Conservation (phyloP, 2,113 vertebrate genomes). For the Zootoca vivipara region DNA sequence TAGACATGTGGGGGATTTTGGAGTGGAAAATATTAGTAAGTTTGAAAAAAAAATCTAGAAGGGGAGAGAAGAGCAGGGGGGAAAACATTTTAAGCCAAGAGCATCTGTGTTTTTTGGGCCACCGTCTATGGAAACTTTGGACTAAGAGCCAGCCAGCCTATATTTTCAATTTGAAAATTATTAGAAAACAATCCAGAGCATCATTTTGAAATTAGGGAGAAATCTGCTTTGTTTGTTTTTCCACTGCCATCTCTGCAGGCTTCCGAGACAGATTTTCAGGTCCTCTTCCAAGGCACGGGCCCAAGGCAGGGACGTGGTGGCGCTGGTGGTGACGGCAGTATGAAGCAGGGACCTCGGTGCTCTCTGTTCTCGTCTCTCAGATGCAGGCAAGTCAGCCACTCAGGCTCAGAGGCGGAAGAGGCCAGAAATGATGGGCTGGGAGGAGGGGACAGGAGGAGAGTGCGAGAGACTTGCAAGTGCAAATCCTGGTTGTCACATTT, state of each 20-base stretch:
- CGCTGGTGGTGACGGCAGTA: background rate
- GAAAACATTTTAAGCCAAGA: constrained; percentile 60
- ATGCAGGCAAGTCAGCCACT: background rate
- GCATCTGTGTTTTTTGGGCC: constrained; percentile 69
- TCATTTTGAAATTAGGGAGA: constrained; percentile 53
- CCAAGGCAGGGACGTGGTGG: fast-evolving
- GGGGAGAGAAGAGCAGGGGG: constrained; percentile 21
- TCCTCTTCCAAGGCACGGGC: fast-evolving
- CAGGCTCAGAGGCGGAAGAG: background rate
- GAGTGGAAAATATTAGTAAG: constrained; percentile 73
- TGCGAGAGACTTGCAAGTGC: too few species aligned
- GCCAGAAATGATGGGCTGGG: background rate
- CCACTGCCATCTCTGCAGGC: background rate
- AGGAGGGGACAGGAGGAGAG: background rate
- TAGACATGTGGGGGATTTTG: constrained; percentile 56
- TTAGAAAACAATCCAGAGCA: constrained; percentile 43
- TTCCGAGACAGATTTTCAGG: fast-evolving
- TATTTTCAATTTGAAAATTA: constrained; percentile 64
- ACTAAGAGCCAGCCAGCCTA: constrained; percentile 3
- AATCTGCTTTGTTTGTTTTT: background rate
- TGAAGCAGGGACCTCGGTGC: background rate
- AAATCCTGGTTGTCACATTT: too few species aligned
- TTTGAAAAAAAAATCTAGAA: constrained; percentile 42
- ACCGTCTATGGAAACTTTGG: constrained; percentile 68
- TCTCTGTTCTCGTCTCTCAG: background rate